A percentile compares a stretch with the other conserved stretches of the same genome.
Conservation (phyloP, 2,888 invertebrate genomes). For the Pheosia tremula region DNA sequence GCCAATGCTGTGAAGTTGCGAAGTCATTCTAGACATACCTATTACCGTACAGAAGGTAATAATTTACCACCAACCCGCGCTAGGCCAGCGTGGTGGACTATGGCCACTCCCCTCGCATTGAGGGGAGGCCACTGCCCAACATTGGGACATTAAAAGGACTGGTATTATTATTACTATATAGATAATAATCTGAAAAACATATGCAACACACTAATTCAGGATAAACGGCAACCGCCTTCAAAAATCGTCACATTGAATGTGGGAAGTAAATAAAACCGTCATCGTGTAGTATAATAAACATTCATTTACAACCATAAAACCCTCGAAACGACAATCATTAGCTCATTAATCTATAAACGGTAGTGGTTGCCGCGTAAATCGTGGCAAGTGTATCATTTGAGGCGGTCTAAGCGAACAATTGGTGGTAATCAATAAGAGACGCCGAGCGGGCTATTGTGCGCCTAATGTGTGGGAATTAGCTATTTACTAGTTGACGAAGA, state of each 20-base stretch:
- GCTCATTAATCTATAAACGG: conserved; percentile 64
- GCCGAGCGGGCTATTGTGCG: conserved; percentile 73
- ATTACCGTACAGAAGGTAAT: too few relatives aligned
- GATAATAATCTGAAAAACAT: too few relatives aligned
- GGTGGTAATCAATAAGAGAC: conserved; percentile 79
- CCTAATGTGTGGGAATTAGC: conserved; percentile 83
- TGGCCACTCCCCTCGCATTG: too few relatives aligned
- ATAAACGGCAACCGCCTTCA: background rate
- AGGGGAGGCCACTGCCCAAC: too few relatives aligned
- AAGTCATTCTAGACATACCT: too few relatives aligned
- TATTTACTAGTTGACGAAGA: conserved; percentile 82
- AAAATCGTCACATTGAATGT: background rate
- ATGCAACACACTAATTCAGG: too few relatives aligned
- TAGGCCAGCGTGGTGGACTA: too few relatives aligned
- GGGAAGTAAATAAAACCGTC: background rate
- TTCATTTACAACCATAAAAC: conserved; percentile 29
- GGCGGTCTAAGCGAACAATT: conserved; percentile 76
- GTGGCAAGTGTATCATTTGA: conserved; percentile 77
- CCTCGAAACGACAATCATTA: conserved; percentile 50
- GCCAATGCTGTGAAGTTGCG: too few relatives aligned
- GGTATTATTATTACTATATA: too few relatives aligned
- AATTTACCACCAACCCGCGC: too few relatives aligned
- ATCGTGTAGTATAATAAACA: conserved; percentile 24
- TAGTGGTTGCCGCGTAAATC: conserved; percentile 64
- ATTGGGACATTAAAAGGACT: too few relatives aligned